phyloP scores from a whole-genome alignment of 2,797 vertebrate species.

The Neosalanx taihuensis region DNA sequence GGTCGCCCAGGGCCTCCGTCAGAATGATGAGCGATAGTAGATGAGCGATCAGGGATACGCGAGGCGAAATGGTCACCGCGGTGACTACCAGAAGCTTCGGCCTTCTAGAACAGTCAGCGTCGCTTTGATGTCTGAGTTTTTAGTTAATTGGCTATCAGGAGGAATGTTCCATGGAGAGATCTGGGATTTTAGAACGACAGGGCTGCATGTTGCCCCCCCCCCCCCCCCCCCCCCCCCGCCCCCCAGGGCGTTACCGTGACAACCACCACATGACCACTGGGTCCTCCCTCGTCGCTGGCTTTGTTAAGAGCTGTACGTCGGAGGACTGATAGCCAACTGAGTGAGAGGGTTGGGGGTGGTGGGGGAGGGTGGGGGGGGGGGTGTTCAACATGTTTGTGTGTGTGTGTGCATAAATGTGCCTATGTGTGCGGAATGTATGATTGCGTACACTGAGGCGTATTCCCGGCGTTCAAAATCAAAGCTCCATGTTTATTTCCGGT shows the following conservation, averaged over 20 bases:
- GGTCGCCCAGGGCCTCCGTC: constrained; percentile 49
- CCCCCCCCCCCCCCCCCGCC: too few species aligned
- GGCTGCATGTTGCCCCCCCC: constrained; percentile 12
- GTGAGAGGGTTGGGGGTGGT: too few species aligned
- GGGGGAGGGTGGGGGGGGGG: too few species aligned
- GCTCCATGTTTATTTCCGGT: too few species aligned
- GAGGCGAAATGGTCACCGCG: constrained; percentile 40
- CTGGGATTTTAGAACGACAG: constrained; percentile 24
- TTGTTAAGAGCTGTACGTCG: constrained; percentile 12
- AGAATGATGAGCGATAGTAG: constrained; percentile 57
- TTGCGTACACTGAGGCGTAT: background rate
- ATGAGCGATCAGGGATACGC: constrained; percentile 43
- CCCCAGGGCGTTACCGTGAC: constrained; percentile 32
- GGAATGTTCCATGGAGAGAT: constrained; percentile 53
- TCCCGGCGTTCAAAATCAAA: too few species aligned
- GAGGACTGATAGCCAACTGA: background rate
- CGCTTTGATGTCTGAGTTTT: constrained; percentile 55
- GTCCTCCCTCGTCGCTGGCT: constrained; percentile 19
- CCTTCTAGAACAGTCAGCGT: constrained; percentile 32
- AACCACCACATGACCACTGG: constrained; percentile 21
- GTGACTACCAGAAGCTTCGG: constrained; percentile 23
- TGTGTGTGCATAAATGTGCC: background rate
- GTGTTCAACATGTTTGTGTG: background rate
- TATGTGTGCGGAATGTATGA: background rate
- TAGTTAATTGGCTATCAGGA: constrained; percentile 48